Evolutionary conservation across 2,113 vertebrate species (phyloP).

Genomic region (Microcebus tavaratra): DNA sequence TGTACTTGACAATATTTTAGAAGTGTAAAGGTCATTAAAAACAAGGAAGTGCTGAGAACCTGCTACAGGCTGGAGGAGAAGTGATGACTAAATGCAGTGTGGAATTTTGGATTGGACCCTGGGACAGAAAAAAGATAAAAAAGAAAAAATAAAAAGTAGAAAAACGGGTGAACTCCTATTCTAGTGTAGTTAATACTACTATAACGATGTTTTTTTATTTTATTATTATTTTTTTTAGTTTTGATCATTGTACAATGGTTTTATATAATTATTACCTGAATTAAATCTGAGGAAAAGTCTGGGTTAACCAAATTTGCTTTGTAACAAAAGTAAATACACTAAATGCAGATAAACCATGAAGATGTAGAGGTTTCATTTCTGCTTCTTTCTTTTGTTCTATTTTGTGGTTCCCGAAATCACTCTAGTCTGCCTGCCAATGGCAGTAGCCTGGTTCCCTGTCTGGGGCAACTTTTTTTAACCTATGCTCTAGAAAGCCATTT

Average conservation of each 20-base stretch:
- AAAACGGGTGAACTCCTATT: neutral
- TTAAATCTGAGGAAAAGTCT: neutral
- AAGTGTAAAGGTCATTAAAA: neutral
- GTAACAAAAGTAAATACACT: fast-evolving
- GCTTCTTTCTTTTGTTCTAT: no score
- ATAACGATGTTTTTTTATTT: neutral
- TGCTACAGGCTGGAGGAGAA: neutral
- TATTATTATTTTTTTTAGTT: neutral
- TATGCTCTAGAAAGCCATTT: neutral
- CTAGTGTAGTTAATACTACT: neutral
- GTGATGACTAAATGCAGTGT: no score
- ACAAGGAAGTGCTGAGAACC: neutral
- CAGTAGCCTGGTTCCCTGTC: neutral
- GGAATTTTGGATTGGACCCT: neutral
- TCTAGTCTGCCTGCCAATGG: fast-evolving
- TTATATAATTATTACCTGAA: neutral
- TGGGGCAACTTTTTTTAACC: neutral
- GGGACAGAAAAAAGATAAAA: neutral
- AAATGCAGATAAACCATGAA: neutral
- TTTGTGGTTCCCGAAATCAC: neutral
- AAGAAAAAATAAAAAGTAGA: neutral
- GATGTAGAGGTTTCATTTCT: neutral
- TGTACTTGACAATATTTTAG: neutral
- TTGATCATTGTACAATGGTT: neutral
- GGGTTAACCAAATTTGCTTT: neutral